Conservation (phyloP, 2,797 vertebrate genomes). For the Strix occidentalis region DNA sequence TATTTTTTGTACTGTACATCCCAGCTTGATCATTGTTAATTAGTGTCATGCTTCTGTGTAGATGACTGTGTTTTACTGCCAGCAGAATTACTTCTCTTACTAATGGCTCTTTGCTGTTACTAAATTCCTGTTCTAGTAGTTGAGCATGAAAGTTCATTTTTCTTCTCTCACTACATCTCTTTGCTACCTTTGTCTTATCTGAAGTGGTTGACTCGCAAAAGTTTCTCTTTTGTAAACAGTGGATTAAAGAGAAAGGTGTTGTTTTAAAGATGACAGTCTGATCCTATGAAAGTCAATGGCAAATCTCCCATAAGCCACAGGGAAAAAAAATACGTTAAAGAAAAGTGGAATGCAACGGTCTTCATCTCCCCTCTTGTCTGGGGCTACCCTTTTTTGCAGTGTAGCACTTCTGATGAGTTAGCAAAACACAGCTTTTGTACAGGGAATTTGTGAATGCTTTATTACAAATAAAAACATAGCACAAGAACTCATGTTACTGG, state of each 20-base stretch:
- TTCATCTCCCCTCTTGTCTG: background rate
- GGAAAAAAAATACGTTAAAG: conserved; percentile 25
- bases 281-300: conserved; percentile 14
- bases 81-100: background rate
- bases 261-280: conserved; percentile 43
- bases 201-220: conserved; percentile 24
- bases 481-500: background rate
- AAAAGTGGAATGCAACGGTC: background rate
- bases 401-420: background rate
- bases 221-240: conserved; percentile 28
- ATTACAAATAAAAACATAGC: background rate
- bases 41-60: background rate
- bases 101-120: background rate
- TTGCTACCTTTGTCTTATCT: background rate
- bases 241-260: conserved; percentile 37
- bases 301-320: background rate
- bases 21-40: conserved; percentile 12
- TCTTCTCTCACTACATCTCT: background rate
- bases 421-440: background rate
- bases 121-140: background rate
- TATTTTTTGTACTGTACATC: background rate
- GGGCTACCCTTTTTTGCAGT: background rate
- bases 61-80: background rate
- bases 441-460: background rate
- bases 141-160: conserved; percentile 20